Evolutionary conservation across 1,140 invertebrate genomes (phyloP).

Genomic region (Aphidius ervi): DNA sequence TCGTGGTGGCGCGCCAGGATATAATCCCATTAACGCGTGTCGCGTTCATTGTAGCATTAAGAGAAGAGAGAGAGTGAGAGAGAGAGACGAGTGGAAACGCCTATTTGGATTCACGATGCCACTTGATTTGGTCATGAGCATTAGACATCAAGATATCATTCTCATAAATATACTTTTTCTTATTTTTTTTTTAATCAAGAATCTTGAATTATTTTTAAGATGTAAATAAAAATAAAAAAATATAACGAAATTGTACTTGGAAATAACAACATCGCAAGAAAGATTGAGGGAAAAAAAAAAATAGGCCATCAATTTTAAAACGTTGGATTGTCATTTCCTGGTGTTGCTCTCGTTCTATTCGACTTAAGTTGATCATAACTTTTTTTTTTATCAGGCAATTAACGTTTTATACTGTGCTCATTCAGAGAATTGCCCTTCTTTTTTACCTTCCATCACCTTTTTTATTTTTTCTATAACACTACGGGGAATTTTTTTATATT

Average conservation of each 20-base stretch:
- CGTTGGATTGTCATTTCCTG: constrained; percentile 39
- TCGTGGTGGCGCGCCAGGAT: constrained; percentile 12
- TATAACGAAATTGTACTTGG: no score
- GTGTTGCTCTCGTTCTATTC: constrained; percentile 29
- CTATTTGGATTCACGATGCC: constrained; percentile 18
- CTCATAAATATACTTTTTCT: not conserved
- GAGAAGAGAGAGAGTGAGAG: constrained; percentile 10
- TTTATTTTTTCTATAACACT: constrained; percentile 4
- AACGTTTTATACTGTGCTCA: constrained; percentile 38
- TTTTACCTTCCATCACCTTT: constrained; percentile 15
- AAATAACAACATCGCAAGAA: not conserved
- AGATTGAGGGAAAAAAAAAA: not conserved
- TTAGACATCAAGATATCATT: constrained; percentile 14
- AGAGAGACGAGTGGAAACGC: constrained; percentile 16
- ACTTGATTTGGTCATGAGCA: constrained; percentile 19
- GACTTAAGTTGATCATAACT: constrained; percentile 45
- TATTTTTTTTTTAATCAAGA: not conserved
- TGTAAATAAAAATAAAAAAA: not conserved
- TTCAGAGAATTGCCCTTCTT: constrained; percentile 8
- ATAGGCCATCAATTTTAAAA: constrained; percentile 31
- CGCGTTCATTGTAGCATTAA: constrained; percentile 37
- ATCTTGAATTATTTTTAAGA: not conserved
- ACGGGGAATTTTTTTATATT: not conserved
- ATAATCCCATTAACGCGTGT: constrained; percentile 47
- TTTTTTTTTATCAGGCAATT: constrained; percentile 51